A percentile compares a stretch with the other conserved stretches of the same genome.
Conservation (phyloP, 2,113 vertebrate genomes). For the Haemorhous mexicanus region DNA sequence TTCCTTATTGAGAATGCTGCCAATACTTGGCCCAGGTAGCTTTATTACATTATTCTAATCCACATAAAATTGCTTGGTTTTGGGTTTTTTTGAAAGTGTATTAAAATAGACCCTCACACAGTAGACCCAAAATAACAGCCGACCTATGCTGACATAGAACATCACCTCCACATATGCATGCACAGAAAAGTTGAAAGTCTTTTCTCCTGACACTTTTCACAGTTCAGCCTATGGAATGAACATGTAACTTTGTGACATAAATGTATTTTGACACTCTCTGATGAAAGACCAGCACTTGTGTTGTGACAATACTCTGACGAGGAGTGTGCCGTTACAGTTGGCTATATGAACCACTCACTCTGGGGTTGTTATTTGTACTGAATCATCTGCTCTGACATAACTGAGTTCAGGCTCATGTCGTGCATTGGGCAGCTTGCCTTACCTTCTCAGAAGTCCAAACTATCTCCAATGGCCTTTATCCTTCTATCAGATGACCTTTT, state of each 20-base stretch:
- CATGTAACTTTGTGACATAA: not conserved
- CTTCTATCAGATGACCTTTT: not conserved
- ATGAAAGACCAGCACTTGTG: not conserved
- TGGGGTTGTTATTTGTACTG: not conserved
- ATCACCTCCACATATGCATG: rapidly evolving
- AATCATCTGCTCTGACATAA: not conserved
- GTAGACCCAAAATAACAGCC: not conserved
- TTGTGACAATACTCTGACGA: not conserved
- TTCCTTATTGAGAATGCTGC: not conserved
- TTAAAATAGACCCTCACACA: not conserved
- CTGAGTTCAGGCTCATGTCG: not conserved
- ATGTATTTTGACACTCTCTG: not conserved
- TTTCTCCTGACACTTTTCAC: not conserved
- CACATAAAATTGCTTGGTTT: not conserved
- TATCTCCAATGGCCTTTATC: not conserved
- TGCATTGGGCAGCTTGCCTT: not conserved
- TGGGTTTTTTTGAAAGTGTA: not conserved
- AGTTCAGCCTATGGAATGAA: not conserved
- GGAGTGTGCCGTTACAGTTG: not conserved
- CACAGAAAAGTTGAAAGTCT: not conserved
- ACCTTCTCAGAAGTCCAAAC: not conserved
- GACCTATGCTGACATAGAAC: not conserved
- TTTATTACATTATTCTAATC: not conserved
- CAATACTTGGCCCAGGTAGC: not conserved
- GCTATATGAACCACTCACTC: not conserved